phyloP scores from a whole-genome alignment of 2,888 invertebrate species.

The Zeuzera pyrina region DNA sequence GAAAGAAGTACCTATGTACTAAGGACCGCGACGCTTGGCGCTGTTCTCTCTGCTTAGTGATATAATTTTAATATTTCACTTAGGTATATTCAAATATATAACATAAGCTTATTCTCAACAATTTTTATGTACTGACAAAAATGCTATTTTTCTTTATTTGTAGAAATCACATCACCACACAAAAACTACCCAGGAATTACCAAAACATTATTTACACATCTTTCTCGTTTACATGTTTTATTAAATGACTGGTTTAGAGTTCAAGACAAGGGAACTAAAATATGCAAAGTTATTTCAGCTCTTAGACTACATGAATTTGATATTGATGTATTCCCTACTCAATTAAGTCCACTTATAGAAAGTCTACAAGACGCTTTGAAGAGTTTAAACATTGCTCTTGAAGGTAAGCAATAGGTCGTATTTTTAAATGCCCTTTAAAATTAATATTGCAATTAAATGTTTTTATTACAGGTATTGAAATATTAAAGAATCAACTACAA shows the following conservation, averaged over 20 bases:
- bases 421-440: no score
- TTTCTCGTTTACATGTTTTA: conserved; percentile 39
- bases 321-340: conserved; percentile 50
- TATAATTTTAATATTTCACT: no score
- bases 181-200: conserved; percentile 46
- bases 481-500: conserved; percentile 38
- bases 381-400: conserved; percentile 34
- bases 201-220: conserved; percentile 51
- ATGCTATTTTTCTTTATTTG: conserved; percentile 19
- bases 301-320: conserved; percentile 46
- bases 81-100: no score
- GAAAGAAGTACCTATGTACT: no score
- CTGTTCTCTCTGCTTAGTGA: no score
- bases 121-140: no score
- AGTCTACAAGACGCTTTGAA: conserved; percentile 34
- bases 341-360: conserved; percentile 37
- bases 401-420: conserved; percentile 36
- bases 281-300: conserved; percentile 37
- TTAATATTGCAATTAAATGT: no score
- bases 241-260: conserved; percentile 43
- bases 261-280: conserved; percentile 41
- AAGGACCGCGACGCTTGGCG: no score
- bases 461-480: conserved; percentile 31
- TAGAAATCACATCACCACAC: conserved; percentile 43
- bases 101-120: no score